Evolutionary conservation across 1,140 invertebrate genomes (phyloP).

Genomic region (Triops cancriformis): DNA sequence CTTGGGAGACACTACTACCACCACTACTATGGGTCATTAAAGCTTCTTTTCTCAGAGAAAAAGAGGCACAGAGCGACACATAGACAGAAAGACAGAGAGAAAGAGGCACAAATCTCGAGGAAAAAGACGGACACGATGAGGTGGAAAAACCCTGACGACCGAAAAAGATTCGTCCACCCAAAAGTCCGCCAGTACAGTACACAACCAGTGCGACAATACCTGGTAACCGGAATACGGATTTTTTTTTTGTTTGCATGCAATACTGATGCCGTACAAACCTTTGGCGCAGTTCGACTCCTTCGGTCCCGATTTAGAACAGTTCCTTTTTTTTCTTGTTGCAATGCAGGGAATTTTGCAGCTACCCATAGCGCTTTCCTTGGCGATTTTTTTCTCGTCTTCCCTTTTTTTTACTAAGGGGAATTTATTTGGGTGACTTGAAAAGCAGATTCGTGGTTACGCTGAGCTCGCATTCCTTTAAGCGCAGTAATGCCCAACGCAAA

Average conservation of each 20-base stretch:
- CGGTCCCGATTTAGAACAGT: no score
- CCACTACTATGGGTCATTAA: background rate
- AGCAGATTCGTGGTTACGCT: background rate
- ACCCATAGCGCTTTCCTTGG: no score
- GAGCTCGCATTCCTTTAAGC: background rate
- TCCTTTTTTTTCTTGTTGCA: no score
- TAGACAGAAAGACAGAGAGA: background rate
- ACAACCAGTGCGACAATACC: no score
- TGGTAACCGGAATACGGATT: no score
- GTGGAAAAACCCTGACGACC: background rate
- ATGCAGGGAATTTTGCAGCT: no score
- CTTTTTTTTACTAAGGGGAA: background rate
- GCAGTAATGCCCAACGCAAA: background rate
- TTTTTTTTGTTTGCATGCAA: no score
- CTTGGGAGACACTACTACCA: background rate
- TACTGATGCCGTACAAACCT: no score
- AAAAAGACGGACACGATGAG: background rate
- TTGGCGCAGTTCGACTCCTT: no score
- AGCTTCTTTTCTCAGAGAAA: background rate
- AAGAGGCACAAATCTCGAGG: background rate
- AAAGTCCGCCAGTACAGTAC: no score
- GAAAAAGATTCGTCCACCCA: no score
- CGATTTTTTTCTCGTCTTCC: no score
- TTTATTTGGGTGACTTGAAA: background rate
- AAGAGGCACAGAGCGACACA: background rate